Base-by-base conservation (phyloP, 2,113 vertebrate species). In the Tyrannus savana region DNA sequence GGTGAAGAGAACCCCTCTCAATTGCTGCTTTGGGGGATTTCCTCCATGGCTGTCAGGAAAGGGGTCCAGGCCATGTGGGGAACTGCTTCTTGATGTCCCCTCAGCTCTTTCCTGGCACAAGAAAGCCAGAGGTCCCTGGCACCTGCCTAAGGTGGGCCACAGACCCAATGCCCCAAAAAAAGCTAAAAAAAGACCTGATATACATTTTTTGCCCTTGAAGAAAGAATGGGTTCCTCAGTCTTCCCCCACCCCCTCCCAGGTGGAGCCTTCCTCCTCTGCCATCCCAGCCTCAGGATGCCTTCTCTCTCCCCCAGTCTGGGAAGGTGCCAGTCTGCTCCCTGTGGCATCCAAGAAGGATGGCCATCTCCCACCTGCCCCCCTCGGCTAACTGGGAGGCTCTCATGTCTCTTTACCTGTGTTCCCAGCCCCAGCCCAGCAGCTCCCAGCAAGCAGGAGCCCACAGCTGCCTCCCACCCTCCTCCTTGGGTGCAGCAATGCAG, bases 341-440 rank as follows among this genome's bases (percentile, higher is more conserved):
- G 19, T 1, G 8, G 23, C 35, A 50, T 16, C 25, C 71, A 4
- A 14, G 33, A 21, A 25, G 58, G 49, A 33, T 1, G 3, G 33
- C 2, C 12, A 4, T 18, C 39, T 63, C 41, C 25, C 67, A 22
- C 33, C 24, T 19, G 5, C 7, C 49, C 4, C n/a, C 27, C 8
- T 16, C 0, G 2, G n/a, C 1, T 5, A 15, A 5, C 19, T 58
- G 1, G 4, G 33, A 9, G 22, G 27, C 31, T 83, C 46, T 24
- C 50, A 1, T 0, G 2, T 10, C 14, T 4, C 47, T 7, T 41
- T 3, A 5, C 46, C 24, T 5, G 42, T 28, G 27, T 14, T 42
- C 49, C 78, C 46, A 39, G 25, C 14, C 53, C 37, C 5, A 7
- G 27, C 10, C 18, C 69, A 74, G 41, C 37, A 58, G n/a, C n/a